Evolutionary conservation across 2,797 vertebrate genomes (phyloP).

Genomic region (Periparus ater): DNA sequence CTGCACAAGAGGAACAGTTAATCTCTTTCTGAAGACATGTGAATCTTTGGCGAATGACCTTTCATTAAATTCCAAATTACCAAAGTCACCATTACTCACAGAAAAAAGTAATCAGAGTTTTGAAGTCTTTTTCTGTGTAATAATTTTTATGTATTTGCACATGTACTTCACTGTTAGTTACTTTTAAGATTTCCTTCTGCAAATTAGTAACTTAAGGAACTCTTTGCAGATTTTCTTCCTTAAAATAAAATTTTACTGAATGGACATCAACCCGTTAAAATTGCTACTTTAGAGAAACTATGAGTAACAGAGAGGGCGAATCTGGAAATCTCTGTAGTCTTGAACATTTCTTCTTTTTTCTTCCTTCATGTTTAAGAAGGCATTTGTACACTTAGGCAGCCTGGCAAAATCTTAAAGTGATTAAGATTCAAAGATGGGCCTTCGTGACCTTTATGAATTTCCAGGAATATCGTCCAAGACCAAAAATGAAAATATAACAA

Average conservation of each 20-base stretch:
- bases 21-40: conserved; percentile 2
- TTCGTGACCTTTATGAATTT: background rate
- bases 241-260: background rate
- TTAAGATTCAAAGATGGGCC: background rate
- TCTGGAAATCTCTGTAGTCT: background rate
- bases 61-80: conserved; percentile 39
- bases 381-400: background rate
- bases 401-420: background rate
- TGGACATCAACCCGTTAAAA: background rate
- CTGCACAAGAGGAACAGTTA: background rate
- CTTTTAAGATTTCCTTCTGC: background rate
- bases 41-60: background rate
- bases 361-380: background rate
- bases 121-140: background rate
- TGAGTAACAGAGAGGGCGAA: background rate
- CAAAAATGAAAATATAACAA: background rate
- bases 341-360: background rate
- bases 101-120: conserved; percentile 23
- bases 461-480: background rate
- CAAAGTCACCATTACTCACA: conserved; percentile 18
- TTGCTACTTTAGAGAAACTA: background rate
- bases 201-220: background rate
- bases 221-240: background rate
- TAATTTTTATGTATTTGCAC: background rate
- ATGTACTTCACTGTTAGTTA: background rate